A percentile compares a stretch with the other conserved stretches of the same genome.
These are phyloP conservation scores for Centruroides sculpturatus DNA, from an alignment of 1,140 invertebrate species.

Conservation along the genomic window DNA sequence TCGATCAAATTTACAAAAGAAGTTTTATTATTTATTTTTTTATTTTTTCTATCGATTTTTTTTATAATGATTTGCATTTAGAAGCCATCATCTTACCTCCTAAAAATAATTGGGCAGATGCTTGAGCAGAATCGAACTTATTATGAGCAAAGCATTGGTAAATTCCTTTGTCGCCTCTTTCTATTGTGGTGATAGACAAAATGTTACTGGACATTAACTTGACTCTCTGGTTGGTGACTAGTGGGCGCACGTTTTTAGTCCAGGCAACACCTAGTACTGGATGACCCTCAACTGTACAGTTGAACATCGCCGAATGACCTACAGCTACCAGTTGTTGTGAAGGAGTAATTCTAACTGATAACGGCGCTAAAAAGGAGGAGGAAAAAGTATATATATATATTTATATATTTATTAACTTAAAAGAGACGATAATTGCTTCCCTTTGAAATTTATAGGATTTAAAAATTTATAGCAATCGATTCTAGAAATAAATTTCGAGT, in stretches of 20 bases:
- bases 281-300: constrained; percentile 27
- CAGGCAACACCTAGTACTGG: constrained; percentile 26
- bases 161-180: constrained; percentile 64
- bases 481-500: too few relatives aligned
- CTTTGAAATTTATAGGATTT: too few relatives aligned
- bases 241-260: constrained; percentile 24
- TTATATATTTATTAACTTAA: too few relatives aligned
- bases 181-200: constrained; percentile 49
- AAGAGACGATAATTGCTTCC: too few relatives aligned
- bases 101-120: constrained; percentile 60
- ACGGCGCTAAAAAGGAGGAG: constrained; percentile 7
- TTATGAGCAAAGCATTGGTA: constrained; percentile 81
- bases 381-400: background rate
- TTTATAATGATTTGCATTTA: background rate
- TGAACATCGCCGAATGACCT: constrained; percentile 25
- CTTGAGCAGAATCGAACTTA: constrained; percentile 69
- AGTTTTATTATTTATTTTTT: too few relatives aligned
- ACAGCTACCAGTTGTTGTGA: constrained; percentile 24
- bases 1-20: too few relatives aligned
- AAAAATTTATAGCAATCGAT: too few relatives aligned
- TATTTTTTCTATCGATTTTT: too few relatives aligned
- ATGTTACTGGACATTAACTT: constrained; percentile 13
- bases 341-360: constrained; percentile 12
- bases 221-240: constrained; percentile 6
- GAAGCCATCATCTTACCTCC: constrained; percentile 45